Evolutionary conservation across 2,113 vertebrate genomes (phyloP), one percentile per base, ranked within the genome.

Genomic region (Ia io): DNA sequence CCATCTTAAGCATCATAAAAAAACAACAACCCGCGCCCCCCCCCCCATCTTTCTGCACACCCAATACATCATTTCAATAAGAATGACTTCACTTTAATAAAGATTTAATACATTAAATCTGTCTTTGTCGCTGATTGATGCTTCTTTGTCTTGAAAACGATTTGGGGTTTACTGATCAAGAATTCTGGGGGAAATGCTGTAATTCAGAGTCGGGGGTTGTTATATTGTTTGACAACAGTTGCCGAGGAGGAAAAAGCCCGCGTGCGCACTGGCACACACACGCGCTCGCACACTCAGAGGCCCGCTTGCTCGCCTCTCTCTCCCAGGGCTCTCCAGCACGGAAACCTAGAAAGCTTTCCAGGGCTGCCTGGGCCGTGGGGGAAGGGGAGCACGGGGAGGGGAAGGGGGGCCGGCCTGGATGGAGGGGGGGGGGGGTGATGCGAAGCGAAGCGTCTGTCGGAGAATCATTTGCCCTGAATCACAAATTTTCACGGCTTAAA

Each of bases 401-500:
- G 71, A 23, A 79, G 87, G 40, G 77, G 82, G 13, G 44, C 22
- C 3, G 47, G 35, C 47, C 8, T 97, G 82, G 63, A 44, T 10
- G 69, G 96, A 9, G 70, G 51, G 67, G 69, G 8, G 79, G 70
- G 61, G 53, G 74, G 9, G 80, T 61, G 90, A 9, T 32, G 16
- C 28, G 3, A 14, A 90, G 93, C 80, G 44, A 40, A 20, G 86
- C 95, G 97, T 96, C 96, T 96, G 97, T 94, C 51, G 65, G 98
- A 96, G 96, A 95, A 97, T 97, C 97, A 98, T 99, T 99, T 98
- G 97, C 97, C 98, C 98, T 97, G 98, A 99, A 99, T 99, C 98
- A 97, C 98, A 98, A 96, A 98, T 99, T 99, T 98, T 97, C 98
- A 98, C 97, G 98, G 98, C 98, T 98, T 97, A 97, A 97, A 93